These are phyloP conservation scores for Callospermophilus lateralis DNA, from an alignment of 2,113 vertebrate species.

Conservation along the genomic window DNA sequence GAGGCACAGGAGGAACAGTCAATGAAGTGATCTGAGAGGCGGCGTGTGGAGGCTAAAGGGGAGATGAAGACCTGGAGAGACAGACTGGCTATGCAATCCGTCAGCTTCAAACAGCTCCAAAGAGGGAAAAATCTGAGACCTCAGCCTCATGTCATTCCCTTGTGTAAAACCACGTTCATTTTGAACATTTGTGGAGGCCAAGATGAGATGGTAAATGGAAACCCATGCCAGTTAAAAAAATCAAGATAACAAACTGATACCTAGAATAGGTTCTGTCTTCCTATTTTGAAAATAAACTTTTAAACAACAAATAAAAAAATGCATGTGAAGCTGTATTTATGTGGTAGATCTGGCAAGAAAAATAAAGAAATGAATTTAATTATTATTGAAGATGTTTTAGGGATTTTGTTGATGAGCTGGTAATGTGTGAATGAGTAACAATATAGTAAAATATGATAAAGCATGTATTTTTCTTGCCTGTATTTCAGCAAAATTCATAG, in stretches of 20 bases:
- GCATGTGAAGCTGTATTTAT: background rate
- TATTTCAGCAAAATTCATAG: background rate
- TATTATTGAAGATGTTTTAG: background rate
- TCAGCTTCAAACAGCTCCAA: background rate
- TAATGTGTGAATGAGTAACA: background rate
- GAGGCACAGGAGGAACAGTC: background rate
- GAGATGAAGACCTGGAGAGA: background rate
- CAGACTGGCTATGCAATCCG: background rate
- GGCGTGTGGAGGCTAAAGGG: background rate
- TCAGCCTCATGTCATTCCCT: background rate
- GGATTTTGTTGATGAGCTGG: no score
- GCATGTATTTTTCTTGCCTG: background rate
- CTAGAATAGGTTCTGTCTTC: background rate
- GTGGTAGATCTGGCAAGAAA: background rate
- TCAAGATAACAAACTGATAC: background rate
- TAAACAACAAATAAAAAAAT: background rate
- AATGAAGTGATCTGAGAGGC: background rate
- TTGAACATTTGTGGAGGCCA: background rate
- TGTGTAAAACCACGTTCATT: background rate
- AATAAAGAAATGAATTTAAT: background rate
- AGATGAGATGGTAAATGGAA: background rate
- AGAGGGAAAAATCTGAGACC: background rate
- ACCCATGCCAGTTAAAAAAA: background rate
- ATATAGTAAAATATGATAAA: background rate
- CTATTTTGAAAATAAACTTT: conserved; percentile 7